Evolutionary conservation across 53 echinoderm and acorn worm species (phyloP).

Genomic region (Echinarachnius parma): DNA sequence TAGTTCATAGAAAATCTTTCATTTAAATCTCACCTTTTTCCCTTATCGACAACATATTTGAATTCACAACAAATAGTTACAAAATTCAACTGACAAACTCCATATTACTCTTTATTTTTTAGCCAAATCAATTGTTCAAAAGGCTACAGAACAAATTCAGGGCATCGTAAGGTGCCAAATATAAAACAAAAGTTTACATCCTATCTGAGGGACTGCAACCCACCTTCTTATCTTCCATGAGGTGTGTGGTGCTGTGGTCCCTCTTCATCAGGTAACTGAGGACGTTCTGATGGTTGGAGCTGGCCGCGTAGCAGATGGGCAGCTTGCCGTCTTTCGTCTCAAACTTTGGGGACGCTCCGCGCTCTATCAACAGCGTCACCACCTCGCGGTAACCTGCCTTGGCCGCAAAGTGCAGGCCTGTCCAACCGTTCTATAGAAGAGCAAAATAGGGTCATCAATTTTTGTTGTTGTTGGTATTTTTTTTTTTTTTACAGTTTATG

Average conservation of each 20-base stretch:
- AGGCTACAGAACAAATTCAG: too few relatives aligned
- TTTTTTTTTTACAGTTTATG: too few relatives aligned
- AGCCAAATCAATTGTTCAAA: too few relatives aligned
- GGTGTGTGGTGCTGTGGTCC: constrained; percentile 78
- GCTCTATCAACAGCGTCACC: constrained; percentile 83
- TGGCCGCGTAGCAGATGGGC: constrained; percentile 87
- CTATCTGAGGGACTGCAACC: not conserved
- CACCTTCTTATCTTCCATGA: constrained; percentile 98
- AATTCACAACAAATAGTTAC: too few relatives aligned
- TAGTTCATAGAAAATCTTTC: too few relatives aligned
- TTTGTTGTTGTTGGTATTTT: too few relatives aligned
- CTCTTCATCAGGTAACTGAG: constrained; percentile 90
- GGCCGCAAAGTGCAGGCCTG: constrained; percentile 87
- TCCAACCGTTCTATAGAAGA: constrained; percentile 93
- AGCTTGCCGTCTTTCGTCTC: constrained; percentile 96
- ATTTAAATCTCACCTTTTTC: too few relatives aligned
- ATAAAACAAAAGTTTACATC: not conserved
- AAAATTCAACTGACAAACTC: too few relatives aligned
- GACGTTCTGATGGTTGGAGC: constrained; percentile 79
- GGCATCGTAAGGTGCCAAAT: not conserved
- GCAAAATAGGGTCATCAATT: not conserved
- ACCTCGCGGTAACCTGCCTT: constrained; percentile 92
- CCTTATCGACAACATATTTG: too few relatives aligned
- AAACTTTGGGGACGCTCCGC: constrained; percentile 85
- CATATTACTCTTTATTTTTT: too few relatives aligned